Percentiles rank a stretch among this genome's conserved stretches.
phyloP scores from a whole-genome alignment of 2,797 vertebrate species.

The Rhynchonycteris naso region DNA sequence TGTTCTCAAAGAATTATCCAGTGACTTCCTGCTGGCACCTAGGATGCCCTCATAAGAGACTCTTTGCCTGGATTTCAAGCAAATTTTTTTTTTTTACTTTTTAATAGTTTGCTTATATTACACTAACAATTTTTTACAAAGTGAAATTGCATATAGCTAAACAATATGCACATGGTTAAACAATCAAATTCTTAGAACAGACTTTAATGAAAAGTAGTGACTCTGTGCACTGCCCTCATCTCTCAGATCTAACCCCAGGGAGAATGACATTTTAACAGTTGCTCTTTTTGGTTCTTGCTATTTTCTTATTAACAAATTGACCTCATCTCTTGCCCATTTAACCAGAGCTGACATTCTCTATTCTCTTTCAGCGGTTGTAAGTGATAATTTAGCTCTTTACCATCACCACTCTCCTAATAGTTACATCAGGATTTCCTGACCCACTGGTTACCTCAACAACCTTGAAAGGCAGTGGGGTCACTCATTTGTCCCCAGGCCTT shows the following conservation, averaged over 20 bases:
- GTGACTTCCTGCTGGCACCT: not conserved
- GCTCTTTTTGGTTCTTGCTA: not conserved
- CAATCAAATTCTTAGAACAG: not conserved
- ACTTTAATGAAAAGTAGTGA: not conserved
- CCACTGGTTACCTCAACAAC: no score
- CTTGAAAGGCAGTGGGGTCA: not conserved
- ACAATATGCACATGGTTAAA: not conserved
- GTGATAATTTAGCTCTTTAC: not conserved
- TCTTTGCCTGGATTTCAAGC: not conserved
- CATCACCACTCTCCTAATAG: not conserved
- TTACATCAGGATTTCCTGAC: not conserved
- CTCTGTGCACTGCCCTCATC: not conserved
- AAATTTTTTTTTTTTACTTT: constrained; percentile 5
- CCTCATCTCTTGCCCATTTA: not conserved
- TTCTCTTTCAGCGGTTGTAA: not conserved
- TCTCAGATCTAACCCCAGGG: not conserved
- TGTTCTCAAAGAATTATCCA: not conserved
- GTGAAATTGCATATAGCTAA: not conserved
- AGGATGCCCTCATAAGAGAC: not conserved
- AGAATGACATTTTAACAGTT: not conserved
- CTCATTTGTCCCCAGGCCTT: not conserved
- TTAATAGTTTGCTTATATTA: not conserved
- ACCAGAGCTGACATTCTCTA: not conserved
- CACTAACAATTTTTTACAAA: not conserved
- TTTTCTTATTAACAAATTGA: not conserved